Base-by-base conservation (phyloP, 2,888 invertebrate species). In the Eremobia ochroleuca region DNA sequence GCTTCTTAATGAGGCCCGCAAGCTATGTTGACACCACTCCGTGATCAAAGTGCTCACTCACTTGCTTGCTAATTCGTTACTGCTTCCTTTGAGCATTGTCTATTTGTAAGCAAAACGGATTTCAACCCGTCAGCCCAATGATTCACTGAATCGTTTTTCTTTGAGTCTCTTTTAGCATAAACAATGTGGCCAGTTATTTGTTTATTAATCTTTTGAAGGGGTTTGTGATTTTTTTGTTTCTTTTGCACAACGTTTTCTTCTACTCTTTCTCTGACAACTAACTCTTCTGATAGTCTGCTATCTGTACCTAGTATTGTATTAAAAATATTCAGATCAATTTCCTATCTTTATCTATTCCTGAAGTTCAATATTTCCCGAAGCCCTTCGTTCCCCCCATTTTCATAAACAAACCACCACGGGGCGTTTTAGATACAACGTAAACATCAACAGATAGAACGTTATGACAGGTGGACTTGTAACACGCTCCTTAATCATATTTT, bases 1-100 rank as follows among this genome's bases (percentile, higher is more conserved):
- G 93, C 94, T 96, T 95, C 94, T 96, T 96, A 96, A 95, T 92
- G 94, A 94, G 95, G 89, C 89, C 86, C 92, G 96, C 92, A 67
- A 85, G 92, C 81, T 83, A 96, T 96, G 95, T 93, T 94, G 96
- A 95, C 96, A 94, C 90, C 89, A 88, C 86, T 79, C 69, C 77
- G 76, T 95, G 96, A 96, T 96, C 96, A 96, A 96, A 96, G 96
- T 82, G 85, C 78, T 85, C 82, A 73, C 77, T 76, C 87, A 81
- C 83, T 82, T 80, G 81, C 70, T 79, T 79, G 83, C 88, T 90
- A 89, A 91, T 91, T 89, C 90, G 83, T 87, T 86, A 84, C 87
- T 82, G 87, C 85, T 89, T 89, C 87, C 90, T 86, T 85, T 79
- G 84, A 76, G 72, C 71, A 87, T 88, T 85, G 88, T 95, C 92